These are phyloP conservation scores for Catamblyrhynchus diadema DNA, from an alignment of 2,797 vertebrate genomes.

Conservation along the genomic window DNA sequence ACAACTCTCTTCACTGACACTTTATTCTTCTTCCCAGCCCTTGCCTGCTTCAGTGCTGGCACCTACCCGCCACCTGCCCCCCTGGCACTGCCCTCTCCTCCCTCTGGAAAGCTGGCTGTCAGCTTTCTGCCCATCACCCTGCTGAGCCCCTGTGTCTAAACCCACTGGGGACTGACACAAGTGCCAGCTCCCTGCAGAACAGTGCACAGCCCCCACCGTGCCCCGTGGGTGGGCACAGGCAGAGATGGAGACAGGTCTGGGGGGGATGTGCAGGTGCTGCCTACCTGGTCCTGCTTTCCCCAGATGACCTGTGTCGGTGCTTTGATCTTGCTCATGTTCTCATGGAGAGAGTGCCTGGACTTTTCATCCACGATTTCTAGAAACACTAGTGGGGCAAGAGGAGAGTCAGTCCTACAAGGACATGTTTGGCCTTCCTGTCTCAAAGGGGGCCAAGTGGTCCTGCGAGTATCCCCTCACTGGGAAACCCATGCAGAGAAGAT, in stretches of 20 bases:
- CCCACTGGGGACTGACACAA: background rate
- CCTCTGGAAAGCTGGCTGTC: background rate
- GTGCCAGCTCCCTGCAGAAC: rapidly evolving
- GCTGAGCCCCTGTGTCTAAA: background rate
- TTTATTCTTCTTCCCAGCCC: background rate
- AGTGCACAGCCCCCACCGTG: rapidly evolving
- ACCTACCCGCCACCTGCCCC: background rate
- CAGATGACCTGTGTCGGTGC: conserved; percentile 88
- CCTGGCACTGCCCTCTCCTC: background rate
- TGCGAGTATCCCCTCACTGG: background rate
- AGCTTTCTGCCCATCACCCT: background rate
- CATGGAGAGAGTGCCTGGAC: conserved; percentile 84
- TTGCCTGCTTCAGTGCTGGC: rapidly evolving
- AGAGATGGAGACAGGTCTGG: background rate
- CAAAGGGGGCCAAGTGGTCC: background rate
- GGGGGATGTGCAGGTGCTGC: background rate
- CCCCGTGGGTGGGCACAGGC: rapidly evolving
- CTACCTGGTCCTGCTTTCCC: conserved; percentile 95
- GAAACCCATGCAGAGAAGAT: background rate
- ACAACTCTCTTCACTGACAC: background rate
- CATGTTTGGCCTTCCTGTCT: background rate
- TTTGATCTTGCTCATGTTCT: conserved; percentile 87
- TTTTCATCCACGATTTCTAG: conserved; percentile 83
- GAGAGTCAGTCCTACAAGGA: background rate
- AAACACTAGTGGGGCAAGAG: conserved; percentile 80